Base-by-base conservation (phyloP, 2,888 invertebrate species). In the Lacanobia oleracea region DNA sequence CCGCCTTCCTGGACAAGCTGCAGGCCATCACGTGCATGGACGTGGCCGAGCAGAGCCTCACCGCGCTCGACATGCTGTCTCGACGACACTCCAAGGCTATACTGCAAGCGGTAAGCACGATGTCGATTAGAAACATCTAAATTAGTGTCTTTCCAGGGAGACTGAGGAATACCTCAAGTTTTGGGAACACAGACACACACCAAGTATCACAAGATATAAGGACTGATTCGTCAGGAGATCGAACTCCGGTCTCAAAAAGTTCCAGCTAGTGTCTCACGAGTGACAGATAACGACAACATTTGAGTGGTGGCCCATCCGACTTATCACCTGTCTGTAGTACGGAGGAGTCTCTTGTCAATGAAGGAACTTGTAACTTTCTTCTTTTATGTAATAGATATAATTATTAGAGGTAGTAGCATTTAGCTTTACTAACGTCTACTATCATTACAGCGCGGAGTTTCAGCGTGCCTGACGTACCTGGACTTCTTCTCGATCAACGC, bases 11-110 rank as follows among this genome's bases (percentile, higher is more conserved):
- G 70, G 99, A 99, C 94, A 99, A 99, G 95, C 96, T 99, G 72
- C 99, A 99, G 95, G 98, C 99, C 37, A 99, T 99, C 88, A 99
- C 99, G 86, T 99, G 99, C 93, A 99, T 99, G 99, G 99, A 99
- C 95, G 99, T 99, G 27, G 99, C 99, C 6, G 99, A 99, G 93
- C 99, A 99, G 95, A 98, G 99, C 84, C 97, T 99, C 77, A 99
- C 99, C 8, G 99, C 99, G 4, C 96, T 99, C 56, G 99, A 99
- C 92, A 99, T 99, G 98, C 96, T 99, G 65, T 99, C 99, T 0
- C 97, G 99, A 18, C 97, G 99, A 75, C 99, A 99, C 94, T 99
- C 99, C 88, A 99, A 99, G 95, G 97, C 99, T 56, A 99, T 99
- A 85, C 95, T 99, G 77, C 98, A 98, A 93, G 99, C 99, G 80